Percentiles rank a stretch among this genome's conserved stretches.
phyloP scores from a whole-genome alignment of 1,140 invertebrate species.

The Nephila pilipes region DNA sequence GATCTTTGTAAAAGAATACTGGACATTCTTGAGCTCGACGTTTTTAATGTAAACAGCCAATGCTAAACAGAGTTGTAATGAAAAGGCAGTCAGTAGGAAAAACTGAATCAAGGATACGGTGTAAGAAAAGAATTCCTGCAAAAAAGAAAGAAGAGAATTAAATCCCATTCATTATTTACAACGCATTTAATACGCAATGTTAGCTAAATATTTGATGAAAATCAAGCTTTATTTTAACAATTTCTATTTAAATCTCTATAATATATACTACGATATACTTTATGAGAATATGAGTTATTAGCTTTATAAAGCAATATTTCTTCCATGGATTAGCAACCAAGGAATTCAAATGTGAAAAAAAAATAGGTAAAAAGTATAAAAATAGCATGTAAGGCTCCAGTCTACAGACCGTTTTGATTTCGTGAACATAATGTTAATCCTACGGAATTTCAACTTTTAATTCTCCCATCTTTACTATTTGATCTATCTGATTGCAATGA shows the following conservation, averaged over 20 bases:
- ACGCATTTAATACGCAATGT: not conserved
- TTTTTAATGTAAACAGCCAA: constrained; percentile 73
- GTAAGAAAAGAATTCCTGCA: constrained; percentile 75
- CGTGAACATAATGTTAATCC: no score
- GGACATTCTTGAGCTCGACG: constrained; percentile 72
- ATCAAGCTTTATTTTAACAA: not conserved
- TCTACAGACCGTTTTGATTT: no score
- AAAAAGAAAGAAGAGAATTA: not conserved
- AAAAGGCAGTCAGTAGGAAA: constrained; percentile 77
- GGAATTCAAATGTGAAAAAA: no score
- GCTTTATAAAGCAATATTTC: no score
- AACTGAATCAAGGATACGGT: constrained; percentile 76
- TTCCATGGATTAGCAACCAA: no score
- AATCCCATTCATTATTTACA: no score
- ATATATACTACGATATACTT: not conserved
- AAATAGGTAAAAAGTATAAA: no score
- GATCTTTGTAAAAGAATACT: constrained; percentile 73
- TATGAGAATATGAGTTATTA: no score
- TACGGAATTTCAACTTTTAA: no score
- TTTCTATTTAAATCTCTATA: not conserved
- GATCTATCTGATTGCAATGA: no score
- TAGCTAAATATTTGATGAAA: not conserved
- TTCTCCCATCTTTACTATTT: no score
- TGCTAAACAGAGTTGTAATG: constrained; percentile 77
- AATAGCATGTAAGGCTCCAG: no score